Conservation (phyloP, 1,140 invertebrate genomes). For the Apis dorsata region DNA sequence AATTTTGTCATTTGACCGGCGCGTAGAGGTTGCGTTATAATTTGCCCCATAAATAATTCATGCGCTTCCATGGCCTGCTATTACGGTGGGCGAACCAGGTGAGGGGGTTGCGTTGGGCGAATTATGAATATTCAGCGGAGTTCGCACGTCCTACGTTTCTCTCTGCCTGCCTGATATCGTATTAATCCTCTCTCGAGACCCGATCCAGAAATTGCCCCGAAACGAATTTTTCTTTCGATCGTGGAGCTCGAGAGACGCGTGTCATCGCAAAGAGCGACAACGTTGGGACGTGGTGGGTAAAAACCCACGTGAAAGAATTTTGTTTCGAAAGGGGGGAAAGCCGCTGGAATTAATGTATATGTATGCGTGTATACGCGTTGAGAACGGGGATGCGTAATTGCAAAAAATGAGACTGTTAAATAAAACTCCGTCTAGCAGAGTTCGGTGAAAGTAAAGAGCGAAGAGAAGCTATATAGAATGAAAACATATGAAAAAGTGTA, state of each 20-base stretch:
- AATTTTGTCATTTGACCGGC: constrained; percentile 64
- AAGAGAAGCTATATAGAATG: not conserved
- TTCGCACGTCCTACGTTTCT: constrained; percentile 69
- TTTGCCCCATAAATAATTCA: constrained; percentile 75
- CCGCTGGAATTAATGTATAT: no score
- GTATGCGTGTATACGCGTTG: no score
- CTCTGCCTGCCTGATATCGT: not conserved
- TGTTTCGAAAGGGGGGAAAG: no score
- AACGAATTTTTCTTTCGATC: not conserved
- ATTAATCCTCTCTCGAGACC: constrained; percentile 28
- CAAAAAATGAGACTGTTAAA: not conserved
- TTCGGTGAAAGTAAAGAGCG: not conserved
- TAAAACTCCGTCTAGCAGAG: no score
- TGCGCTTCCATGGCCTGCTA: constrained; percentile 64
- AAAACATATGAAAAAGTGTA: not conserved
- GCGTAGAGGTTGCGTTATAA: constrained; percentile 57
- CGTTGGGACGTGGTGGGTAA: no score
- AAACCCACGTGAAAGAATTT: no score
- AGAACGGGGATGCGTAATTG: not conserved
- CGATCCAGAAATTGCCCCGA: no score
- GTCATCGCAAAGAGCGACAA: not conserved
- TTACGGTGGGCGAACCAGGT: constrained; percentile 61
- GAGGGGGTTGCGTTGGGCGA: constrained; percentile 56
- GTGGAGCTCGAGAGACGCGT: not conserved
- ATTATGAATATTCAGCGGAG: constrained; percentile 75